Conservation (phyloP, 2,888 invertebrate genomes). For the Macrosiphum euphorbiae region DNA sequence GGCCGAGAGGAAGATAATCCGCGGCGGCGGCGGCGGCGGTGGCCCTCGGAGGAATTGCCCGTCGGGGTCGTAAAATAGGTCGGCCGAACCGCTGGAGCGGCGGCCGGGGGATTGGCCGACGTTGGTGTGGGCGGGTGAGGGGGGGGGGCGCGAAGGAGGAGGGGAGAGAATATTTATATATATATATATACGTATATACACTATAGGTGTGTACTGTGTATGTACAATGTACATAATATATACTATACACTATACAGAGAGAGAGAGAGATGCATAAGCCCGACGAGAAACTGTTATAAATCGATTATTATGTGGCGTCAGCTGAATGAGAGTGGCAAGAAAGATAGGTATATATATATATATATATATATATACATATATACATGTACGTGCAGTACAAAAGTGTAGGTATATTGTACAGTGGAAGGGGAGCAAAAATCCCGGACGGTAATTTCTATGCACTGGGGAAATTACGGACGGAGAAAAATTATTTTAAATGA, state of each 20-base stretch:
- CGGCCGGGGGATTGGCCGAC: background rate
- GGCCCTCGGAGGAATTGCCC: constrained; percentile 54
- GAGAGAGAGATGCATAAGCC: background rate
- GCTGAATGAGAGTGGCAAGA: constrained; percentile 25
- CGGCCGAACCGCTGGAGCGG: background rate
- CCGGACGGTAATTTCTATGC: constrained; percentile 53
- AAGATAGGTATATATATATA: constrained; percentile 13
- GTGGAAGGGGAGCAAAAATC: constrained; percentile 16
- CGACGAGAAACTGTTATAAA: constrained; percentile 59
- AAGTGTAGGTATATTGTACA: background rate
- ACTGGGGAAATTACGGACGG: constrained; percentile 58
- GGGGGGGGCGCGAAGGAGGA: background rate
- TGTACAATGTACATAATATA: background rate
- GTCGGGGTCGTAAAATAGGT: constrained; percentile 55
- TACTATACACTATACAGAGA: background rate
- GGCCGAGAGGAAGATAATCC: constrained; percentile 56
- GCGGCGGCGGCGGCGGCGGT: constrained; percentile 25
- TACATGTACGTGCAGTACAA: background rate
- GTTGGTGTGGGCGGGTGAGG: background rate
- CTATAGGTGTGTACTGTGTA: background rate
- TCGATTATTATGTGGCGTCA: constrained; percentile 59
- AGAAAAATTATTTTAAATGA: constrained; percentile 61
- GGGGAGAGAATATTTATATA: background rate
- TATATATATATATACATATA: background rate
- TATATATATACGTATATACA: constrained; percentile 3